phyloP scores from a whole-genome alignment of 2,113 vertebrate species.

The Bos indicus region DNA sequence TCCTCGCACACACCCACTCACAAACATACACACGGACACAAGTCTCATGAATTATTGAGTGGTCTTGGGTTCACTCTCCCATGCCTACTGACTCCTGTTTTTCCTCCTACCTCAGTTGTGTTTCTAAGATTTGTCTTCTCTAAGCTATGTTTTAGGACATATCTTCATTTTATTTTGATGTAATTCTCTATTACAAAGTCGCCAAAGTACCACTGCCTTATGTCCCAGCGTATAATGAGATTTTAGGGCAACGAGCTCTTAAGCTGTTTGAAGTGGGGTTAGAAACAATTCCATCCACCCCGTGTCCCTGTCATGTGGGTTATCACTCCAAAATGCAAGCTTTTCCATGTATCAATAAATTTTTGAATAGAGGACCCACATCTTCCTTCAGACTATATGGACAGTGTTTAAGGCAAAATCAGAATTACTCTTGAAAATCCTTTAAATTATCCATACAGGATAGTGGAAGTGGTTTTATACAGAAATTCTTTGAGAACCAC shows the following conservation, averaged over 20 bases:
- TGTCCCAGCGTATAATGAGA: neutral
- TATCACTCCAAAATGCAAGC: neutral
- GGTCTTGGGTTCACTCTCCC: neutral
- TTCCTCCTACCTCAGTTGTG: neutral
- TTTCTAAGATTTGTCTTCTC: neutral
- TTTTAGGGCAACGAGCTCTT: neutral
- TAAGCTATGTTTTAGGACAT: neutral
- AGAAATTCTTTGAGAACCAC: neutral
- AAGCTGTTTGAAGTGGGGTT: neutral
- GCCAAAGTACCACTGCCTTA: neutral
- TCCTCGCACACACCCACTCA: too few species aligned
- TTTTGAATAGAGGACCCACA: neutral
- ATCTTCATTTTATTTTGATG: neutral
- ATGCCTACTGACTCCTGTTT: neutral
- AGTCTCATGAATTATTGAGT: neutral
- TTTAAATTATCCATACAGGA: neutral
- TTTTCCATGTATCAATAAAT: neutral
- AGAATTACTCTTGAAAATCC: slow-evolving; percentile 1
- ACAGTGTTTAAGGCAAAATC: neutral
- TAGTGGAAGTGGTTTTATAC: neutral
- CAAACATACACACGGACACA: too few species aligned
- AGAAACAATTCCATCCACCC: neutral
- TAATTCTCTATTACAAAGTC: neutral
- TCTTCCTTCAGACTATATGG: neutral
- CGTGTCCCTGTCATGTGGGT: neutral